These are phyloP conservation scores for Cryptus viduatorius DNA, from an alignment of 2,888 invertebrate genomes.

Conservation along the genomic window DNA sequence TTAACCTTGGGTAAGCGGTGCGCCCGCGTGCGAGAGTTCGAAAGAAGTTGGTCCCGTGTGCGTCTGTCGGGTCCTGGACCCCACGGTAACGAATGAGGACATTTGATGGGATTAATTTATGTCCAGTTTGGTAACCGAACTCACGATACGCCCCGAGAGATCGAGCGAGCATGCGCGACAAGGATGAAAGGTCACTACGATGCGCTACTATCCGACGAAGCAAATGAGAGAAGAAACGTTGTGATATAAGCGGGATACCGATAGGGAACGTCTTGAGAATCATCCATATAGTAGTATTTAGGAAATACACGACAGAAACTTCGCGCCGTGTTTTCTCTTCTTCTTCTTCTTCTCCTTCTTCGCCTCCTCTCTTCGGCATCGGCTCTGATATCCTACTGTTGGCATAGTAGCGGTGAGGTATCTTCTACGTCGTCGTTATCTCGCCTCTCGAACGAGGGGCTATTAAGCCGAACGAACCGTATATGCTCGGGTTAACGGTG, in stretches of 20 bases:
- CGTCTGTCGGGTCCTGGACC: slow-evolving; percentile 71
- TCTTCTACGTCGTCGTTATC: slow-evolving; percentile 47
- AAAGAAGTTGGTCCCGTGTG: slow-evolving; percentile 58
- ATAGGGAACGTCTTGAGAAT: slow-evolving; percentile 11
- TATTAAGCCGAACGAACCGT: slow-evolving; percentile 50
- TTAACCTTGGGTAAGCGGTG: slow-evolving; percentile 80
- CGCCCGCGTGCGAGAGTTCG: slow-evolving; percentile 33
- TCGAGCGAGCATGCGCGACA: slow-evolving; percentile 47
- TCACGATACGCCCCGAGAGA: slow-evolving; percentile 30
- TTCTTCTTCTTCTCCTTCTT: slow-evolving; percentile 45
- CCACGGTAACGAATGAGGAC: slow-evolving; percentile 82
- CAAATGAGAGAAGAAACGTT: slow-evolving; percentile 45
- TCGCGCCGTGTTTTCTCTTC: slow-evolving; percentile 60
- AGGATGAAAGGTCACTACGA: slow-evolving; percentile 20
- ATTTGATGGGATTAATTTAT: slow-evolving; percentile 84
- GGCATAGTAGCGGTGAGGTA: slow-evolving; percentile 24
- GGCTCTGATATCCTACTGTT: slow-evolving; percentile 68
- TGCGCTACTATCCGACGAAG: slow-evolving; percentile 17
- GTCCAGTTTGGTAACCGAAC: slow-evolving; percentile 83
- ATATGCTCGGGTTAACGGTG: slow-evolving; percentile 66
- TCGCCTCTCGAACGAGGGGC: slow-evolving; percentile 47
- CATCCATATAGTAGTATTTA: slow-evolving; percentile 72
- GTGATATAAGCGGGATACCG: slow-evolving; percentile 43
- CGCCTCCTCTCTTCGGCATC: slow-evolving; percentile 70
- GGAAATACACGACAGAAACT: slow-evolving; percentile 75